These are phyloP conservation scores for Datnioides undecimradiatus DNA, from an alignment of 2,113 vertebrate species.

Conservation along the genomic window DNA sequence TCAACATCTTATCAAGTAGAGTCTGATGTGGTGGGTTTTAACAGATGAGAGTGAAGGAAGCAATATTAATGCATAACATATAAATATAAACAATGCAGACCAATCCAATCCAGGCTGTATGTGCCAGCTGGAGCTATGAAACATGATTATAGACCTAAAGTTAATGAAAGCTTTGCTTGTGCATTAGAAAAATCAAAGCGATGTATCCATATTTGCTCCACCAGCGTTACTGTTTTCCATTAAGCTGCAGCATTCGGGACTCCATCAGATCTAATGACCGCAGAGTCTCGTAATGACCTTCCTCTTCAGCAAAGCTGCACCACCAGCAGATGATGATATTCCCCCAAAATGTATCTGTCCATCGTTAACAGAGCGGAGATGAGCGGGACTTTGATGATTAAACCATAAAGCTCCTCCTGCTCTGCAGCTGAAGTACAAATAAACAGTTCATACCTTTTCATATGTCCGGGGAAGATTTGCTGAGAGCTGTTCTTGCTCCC, in stretches of 20 bases:
- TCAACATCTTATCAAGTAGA: neutral
- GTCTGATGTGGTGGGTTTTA: neutral
- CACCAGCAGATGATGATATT: slow-evolving; percentile 4
- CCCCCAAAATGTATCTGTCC: neutral
- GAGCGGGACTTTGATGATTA: neutral
- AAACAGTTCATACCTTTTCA: neutral
- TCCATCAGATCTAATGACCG: slow-evolving; percentile 4
- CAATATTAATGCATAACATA: neutral
- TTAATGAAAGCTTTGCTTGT: neutral
- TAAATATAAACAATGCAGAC: neutral
- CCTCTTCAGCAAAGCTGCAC: neutral
- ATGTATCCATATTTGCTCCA: neutral
- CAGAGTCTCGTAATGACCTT: slow-evolving; percentile 9
- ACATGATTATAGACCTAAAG: neutral
- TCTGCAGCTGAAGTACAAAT: neutral
- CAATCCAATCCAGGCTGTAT: neutral
- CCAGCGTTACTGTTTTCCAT: neutral
- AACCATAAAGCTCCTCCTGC: slow-evolving; percentile 3
- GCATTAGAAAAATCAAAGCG: neutral
- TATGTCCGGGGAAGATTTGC: neutral
- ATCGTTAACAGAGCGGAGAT: slow-evolving; percentile 14
- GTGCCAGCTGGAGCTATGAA: neutral
- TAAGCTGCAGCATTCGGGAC: neutral
- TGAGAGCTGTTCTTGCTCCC: neutral
- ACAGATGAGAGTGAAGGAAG: neutral